These are phyloP conservation scores for Hyperoplus immaculatus DNA, from an alignment of 2,797 vertebrate species.

Conservation along the genomic window DNA sequence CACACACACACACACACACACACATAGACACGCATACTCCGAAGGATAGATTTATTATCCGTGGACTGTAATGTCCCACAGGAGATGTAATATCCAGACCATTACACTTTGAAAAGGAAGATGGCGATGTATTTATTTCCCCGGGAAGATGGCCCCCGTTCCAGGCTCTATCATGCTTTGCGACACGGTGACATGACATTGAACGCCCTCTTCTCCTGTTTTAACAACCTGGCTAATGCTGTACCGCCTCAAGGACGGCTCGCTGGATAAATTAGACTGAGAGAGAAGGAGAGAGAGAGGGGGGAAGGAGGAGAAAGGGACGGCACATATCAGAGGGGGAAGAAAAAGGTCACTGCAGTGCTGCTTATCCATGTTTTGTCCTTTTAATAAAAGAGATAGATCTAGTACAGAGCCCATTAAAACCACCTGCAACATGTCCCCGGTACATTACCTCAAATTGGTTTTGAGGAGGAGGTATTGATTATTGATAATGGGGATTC, in stretches of 20 bases:
- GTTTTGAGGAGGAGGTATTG: constrained; percentile 60
- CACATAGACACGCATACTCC: constrained; percentile 16
- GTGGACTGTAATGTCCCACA: constrained; percentile 76
- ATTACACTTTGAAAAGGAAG: constrained; percentile 79
- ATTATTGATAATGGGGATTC: constrained; percentile 60
- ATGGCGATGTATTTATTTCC: constrained; percentile 82
- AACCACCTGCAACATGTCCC: constrained; percentile 60
- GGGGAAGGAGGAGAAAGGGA: constrained; percentile 41
- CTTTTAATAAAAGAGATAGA: constrained; percentile 55
- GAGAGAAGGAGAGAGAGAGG: constrained; percentile 34
- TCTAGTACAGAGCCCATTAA: constrained; percentile 63
- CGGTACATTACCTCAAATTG: constrained; percentile 22
- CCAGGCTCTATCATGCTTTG: constrained; percentile 70
- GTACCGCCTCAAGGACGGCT: constrained; percentile 77
- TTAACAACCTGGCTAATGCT: constrained; percentile 75
- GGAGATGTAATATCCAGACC: constrained; percentile 84
- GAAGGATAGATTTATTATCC: constrained; percentile 79
- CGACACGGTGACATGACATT: constrained; percentile 83
- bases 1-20: constrained; percentile 26
- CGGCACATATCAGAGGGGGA: neutral
- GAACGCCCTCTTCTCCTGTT: constrained; percentile 76
- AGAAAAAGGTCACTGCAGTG: constrained; percentile 52
- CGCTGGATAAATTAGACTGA: constrained; percentile 66
- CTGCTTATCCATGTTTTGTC: constrained; percentile 55
- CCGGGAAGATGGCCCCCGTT: constrained; percentile 60